Conservation (phyloP, 2,888 invertebrate genomes). For the Callyntrura guangdongensis region DNA sequence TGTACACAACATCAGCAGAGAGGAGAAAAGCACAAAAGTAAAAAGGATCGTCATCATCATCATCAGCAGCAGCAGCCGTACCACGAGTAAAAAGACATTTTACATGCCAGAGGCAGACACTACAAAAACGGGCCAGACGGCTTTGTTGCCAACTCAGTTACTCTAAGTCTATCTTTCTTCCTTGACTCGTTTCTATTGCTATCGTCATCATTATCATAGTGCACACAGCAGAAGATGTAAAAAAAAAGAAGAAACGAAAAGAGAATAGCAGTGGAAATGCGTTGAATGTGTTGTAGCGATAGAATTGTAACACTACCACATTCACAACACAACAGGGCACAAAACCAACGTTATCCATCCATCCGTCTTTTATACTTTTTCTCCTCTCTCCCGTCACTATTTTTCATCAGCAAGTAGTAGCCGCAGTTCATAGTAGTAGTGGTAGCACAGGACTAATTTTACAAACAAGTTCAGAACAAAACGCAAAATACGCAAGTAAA, state of each 20-base stretch:
- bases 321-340: constrained; percentile 56
- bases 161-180: constrained; percentile 78
- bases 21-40: background rate
- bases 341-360: constrained; percentile 71
- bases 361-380: constrained; percentile 69
- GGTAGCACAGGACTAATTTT: background rate
- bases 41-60: constrained; percentile 51
- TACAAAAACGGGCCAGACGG: constrained; percentile 84
- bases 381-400: constrained; percentile 25
- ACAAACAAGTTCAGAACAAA: background rate
- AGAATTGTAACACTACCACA: constrained; percentile 11
- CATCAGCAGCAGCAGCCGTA: constrained; percentile 20
- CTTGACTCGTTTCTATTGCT: constrained; percentile 63
- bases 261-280: background rate
- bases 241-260: constrained; percentile 30
- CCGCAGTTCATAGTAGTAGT: background rate
- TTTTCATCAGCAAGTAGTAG: constrained; percentile 30
- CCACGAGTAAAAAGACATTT: constrained; percentile 61
- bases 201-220: constrained; percentile 67
- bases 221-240: constrained; percentile 49
- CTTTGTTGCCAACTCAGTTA: constrained; percentile 84
- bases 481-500: background rate
- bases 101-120: constrained; percentile 75
- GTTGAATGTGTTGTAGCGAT: background rate
- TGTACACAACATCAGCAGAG: background rate